These are phyloP conservation scores for Polyommatus icarus DNA, from an alignment of 2,888 invertebrate genomes.

Conservation along the genomic window DNA sequence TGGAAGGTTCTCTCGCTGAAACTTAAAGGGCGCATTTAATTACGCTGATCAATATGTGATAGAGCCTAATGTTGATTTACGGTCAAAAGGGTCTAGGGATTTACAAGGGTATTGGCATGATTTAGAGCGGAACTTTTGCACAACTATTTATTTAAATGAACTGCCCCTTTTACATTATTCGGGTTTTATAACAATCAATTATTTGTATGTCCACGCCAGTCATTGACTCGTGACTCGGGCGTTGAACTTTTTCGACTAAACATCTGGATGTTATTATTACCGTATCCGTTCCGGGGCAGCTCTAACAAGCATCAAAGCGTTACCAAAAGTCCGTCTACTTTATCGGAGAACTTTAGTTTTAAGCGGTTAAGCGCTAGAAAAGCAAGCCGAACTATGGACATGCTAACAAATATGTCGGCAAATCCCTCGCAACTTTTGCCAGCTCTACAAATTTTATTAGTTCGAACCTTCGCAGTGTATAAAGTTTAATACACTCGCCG, in stretches of 20 bases:
- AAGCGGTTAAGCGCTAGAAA: background rate
- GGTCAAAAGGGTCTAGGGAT: constrained; percentile 25
- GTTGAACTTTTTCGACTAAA: background rate
- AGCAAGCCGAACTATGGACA: background rate
- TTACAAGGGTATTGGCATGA: constrained; percentile 29
- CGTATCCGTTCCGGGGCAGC: background rate
- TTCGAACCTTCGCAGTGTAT: background rate
- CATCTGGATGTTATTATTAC: background rate
- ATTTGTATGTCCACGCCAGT: background rate
- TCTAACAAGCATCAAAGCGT: background rate
- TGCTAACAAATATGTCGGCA: background rate
- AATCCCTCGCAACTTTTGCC: background rate
- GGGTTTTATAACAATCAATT: background rate
- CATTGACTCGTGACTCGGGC: background rate
- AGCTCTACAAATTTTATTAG: constrained; percentile 2
- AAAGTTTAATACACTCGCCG: constrained; percentile 1
- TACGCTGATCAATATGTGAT: constrained; percentile 23
- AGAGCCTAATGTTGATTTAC: constrained; percentile 27
- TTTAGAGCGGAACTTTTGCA: constrained; percentile 25
- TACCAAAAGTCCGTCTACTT: background rate
- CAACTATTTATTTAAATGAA: constrained; percentile 11
- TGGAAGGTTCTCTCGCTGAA: background rate
- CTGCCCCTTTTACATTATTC: background rate
- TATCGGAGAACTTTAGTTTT: background rate
- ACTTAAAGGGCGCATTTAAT: constrained; percentile 14